Base-by-base conservation (phyloP, 1,140 invertebrate genomes). In the Orchestia grillus region DNA sequence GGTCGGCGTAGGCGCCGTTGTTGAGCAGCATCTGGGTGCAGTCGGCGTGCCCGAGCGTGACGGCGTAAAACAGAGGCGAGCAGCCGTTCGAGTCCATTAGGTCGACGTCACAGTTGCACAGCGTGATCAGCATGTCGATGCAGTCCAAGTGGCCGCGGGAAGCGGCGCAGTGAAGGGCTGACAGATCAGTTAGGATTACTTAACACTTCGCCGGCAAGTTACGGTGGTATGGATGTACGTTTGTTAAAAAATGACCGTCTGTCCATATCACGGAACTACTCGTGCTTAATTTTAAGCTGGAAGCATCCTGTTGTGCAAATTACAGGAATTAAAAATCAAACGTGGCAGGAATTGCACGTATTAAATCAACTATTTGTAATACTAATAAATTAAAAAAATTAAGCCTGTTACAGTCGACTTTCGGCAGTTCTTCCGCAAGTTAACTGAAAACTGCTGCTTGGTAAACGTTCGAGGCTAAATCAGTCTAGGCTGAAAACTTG, bases 61-160 rank as follows among this genome's bases (percentile, higher is more conserved):
- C 99, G 1, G 99, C 98, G 97, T 99, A 99, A 97, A 99, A 99
- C 1, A 99, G 97, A 0, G 99, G 98, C 0, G 99, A 99, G 97
- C 99, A 99, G 0, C 99, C 99, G 97, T 99, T 99, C 36, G 97
- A 97, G 97, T 99, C 99, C 0, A 98, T 97, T 11, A 98, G 98
- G 97, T 99, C 99, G 0, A 99, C 98, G 36, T 98, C 98, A 1
- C 98, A 98, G 0, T 98, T 98, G 97, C 99, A 99, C 0, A 99
- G 97, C n/a, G 98, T 98, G 0, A 99, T 98, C 47, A 99, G 97
- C 4, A 98, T 98, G 97, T 99, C 99, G 47, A 99, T 98, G 97
- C 99, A 99, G 97, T 99, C 98, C 0, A 98, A 98, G 97, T 99
- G 99, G 6, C 99, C 99, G 96, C 99, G 98, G 0, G 96, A 97